phyloP scores from a whole-genome alignment of 1,140 invertebrate species.

The Aradophagus sp. region DNA sequence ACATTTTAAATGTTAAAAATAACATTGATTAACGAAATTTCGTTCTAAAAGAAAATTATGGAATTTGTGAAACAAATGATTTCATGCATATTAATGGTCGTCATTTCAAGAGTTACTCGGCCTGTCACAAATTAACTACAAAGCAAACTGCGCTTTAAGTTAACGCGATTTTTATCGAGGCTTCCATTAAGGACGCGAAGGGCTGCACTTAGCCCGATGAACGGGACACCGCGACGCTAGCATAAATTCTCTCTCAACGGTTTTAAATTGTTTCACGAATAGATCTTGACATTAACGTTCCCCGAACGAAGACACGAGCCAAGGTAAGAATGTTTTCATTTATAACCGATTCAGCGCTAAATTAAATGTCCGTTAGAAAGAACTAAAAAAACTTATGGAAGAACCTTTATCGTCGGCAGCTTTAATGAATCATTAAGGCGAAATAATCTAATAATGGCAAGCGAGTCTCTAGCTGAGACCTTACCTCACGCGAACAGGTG shows the following conservation, averaged over 20 bases:
- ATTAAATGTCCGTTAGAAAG: constrained; percentile 30
- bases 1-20: constrained; percentile 31
- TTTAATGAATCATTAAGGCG: constrained; percentile 21
- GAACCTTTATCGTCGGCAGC: too few relatives aligned
- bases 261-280: constrained; percentile 57
- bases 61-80: constrained; percentile 53
- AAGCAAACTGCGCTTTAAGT: constrained; percentile 60
- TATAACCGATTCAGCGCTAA: constrained; percentile 45
- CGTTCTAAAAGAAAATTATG: constrained; percentile 31
- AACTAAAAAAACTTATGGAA: constrained; percentile 17
- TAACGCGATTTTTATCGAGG: constrained; percentile 64
- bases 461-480: too few relatives aligned
- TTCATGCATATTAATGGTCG: constrained; percentile 51
- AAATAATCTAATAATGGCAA: constrained; percentile 26
- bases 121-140: constrained; percentile 60
- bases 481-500: too few relatives aligned
- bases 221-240: constrained; percentile 49
- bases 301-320: constrained; percentile 41
- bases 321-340: constrained; percentile 51
- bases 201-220: constrained; percentile 64
- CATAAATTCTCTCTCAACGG: constrained; percentile 62
- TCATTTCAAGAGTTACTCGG: constrained; percentile 43
- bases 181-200: constrained; percentile 59
- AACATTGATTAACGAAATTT: constrained; percentile 40
- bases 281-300: constrained; percentile 55